Evolutionary conservation across 1,140 invertebrate species (phyloP).

Genomic region (Euschistus heros): DNA sequence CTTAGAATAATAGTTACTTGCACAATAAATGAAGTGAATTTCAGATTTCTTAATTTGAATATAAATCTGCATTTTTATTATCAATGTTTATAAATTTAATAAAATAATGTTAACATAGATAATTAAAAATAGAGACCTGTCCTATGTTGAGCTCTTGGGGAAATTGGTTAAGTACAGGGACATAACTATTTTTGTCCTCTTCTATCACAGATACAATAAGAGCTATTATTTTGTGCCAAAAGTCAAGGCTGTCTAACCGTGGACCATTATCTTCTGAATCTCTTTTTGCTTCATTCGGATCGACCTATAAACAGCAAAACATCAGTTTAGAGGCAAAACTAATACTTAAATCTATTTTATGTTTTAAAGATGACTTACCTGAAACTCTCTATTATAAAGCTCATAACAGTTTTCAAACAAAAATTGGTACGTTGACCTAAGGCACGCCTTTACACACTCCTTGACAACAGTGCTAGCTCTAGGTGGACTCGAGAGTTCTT

Average conservation of each 20-base stretch:
- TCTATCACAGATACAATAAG: slow-evolving; percentile 97
- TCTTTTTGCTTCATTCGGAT: slow-evolving; percentile 77
- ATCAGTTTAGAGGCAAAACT: too few relatives aligned
- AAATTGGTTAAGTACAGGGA: slow-evolving; percentile 96
- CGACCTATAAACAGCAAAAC: slow-evolving; percentile 58
- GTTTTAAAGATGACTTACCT: slow-evolving; percentile 40
- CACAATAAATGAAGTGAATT: too few relatives aligned
- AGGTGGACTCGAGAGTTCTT: slow-evolving; percentile 94
- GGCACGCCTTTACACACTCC: slow-evolving; percentile 97
- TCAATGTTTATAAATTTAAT: too few relatives aligned
- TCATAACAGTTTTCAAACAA: slow-evolving; percentile 97
- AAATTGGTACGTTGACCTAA: slow-evolving; percentile 95
- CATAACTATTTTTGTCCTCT: slow-evolving; percentile 96
- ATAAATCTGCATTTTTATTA: too few relatives aligned
- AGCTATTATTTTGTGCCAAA: slow-evolving; percentile 97
- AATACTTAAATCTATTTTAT: too few relatives aligned
- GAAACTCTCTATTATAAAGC: slow-evolving; percentile 85
- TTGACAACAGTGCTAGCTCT: slow-evolving; percentile 95
- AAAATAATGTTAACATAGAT: too few relatives aligned
- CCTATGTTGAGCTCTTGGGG: slow-evolving; percentile 85
- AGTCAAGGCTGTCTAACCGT: slow-evolving; percentile 82
- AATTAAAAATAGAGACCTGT: slow-evolving; percentile 42
- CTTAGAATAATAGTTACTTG: too few relatives aligned
- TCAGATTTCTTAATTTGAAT: too few relatives aligned
- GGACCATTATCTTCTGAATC: slow-evolving; percentile 83